phyloP scores from a whole-genome alignment of 2,888 invertebrate genomes.

The Euplexia lucipara region DNA sequence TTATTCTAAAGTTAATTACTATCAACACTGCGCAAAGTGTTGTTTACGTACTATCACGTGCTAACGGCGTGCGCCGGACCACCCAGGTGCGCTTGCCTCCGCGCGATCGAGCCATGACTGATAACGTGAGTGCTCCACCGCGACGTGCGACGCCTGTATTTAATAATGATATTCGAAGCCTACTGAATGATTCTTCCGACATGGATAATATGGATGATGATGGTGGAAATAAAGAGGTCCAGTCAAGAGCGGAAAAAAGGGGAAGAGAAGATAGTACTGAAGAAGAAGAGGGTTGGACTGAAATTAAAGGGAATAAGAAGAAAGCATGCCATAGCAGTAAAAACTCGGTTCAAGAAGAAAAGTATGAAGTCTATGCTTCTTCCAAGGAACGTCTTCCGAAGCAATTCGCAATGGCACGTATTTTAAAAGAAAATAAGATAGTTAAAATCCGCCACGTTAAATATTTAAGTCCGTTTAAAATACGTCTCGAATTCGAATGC shows the following conservation, averaged over 20 bases:
- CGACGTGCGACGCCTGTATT: not conserved
- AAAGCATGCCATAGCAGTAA: not conserved
- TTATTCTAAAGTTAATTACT: not conserved
- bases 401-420: constrained; percentile 10
- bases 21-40: not conserved
- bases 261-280: constrained; percentile 6
- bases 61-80: too few relatives aligned
- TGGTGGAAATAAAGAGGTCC: not conserved
- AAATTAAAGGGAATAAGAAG: not conserved
- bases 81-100: too few relatives aligned
- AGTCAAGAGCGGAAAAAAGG: not conserved
- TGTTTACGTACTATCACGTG: too few relatives aligned
- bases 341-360: not conserved
- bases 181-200: constrained; percentile 3
- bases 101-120: not conserved
- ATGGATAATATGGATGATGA: not conserved
- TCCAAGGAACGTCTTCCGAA: constrained; percentile 9
- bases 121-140: not conserved
- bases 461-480: constrained; percentile 15
- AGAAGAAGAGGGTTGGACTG: constrained; percentile 5
- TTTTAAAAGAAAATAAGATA: constrained; percentile 5
- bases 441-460: not conserved
- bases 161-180: not conserved
- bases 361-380: constrained; percentile 9
- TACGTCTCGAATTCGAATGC: constrained; percentile 1